Conservation (phyloP, 92 coral and sea anemone species). For the Blastomussa wellsi region DNA sequence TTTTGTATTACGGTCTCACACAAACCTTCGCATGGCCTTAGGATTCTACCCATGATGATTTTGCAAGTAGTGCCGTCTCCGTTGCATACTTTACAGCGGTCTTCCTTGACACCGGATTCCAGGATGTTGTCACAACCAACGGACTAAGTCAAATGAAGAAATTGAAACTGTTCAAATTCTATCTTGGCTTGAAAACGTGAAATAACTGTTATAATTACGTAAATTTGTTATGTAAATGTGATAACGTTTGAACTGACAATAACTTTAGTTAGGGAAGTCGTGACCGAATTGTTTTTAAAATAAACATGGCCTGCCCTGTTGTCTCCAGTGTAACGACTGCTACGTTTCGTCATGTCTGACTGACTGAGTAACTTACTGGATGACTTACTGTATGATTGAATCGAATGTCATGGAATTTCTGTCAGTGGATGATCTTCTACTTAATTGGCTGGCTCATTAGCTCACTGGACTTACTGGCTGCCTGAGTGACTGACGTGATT, state of each 20-base stretch:
- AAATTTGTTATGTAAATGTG: background rate
- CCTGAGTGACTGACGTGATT: background rate
- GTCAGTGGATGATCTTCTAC: background rate
- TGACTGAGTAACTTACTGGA: background rate
- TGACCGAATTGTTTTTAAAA: background rate
- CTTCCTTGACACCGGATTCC: conserved; percentile 78
- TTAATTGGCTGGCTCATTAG: background rate
- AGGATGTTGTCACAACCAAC: conserved; percentile 91
- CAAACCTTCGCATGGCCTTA: conserved; percentile 46
- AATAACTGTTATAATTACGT: too few relatives aligned
- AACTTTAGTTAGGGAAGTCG: background rate
- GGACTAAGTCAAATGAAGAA: conserved; percentile 41
- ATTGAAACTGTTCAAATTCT: background rate
- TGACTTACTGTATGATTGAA: background rate
- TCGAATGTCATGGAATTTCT: too few relatives aligned
- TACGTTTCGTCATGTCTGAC: too few relatives aligned
- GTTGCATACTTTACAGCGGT: conserved; percentile 91
- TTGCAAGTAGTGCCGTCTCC: conserved; percentile 83
- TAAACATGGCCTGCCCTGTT: too few relatives aligned
- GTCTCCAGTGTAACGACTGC: too few relatives aligned
- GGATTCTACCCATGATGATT: conserved; percentile 43
- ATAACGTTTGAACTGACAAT: background rate
- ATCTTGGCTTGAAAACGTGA: background rate
- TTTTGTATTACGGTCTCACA: background rate
- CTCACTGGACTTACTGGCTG: background rate